Base-by-base conservation (phyloP, 1,140 invertebrate genomes). In the Formica selysi region DNA sequence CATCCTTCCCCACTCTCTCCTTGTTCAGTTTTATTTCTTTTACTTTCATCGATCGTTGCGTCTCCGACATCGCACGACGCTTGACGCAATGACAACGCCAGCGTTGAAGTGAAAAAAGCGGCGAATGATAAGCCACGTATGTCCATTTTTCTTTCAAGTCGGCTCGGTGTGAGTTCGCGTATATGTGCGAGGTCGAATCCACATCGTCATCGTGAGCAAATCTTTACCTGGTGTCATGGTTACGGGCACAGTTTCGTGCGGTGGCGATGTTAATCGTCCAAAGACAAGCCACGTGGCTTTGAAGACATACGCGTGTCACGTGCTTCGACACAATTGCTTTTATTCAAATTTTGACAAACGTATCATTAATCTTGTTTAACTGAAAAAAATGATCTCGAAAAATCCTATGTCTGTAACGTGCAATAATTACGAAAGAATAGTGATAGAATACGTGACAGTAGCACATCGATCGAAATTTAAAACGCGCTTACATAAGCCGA, bases 1-100 rank as follows among this genome's bases (percentile, higher is more conserved):
- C 62, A 3, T 11, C 26, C 16, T 6, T 6, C 19, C 36, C 16
- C 13, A 32, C 13, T 7, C 32, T 29, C n/a, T 51, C 26, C 7
- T 11, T 32, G 38, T 48, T 74, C 13, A 22, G 26, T 74, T 83
- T 48, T 38, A 62, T 83, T 83, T 74, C 79, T 83, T 73, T 73
- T 83, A 74, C 26, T 83, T 44, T 61, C 29, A 83, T 83, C 79
- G 79, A 83, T 83, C 68, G 79, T 48, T 26, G 54, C 19, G 67
- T 81, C 79, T 81, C 54, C 26, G 67, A 61, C 68, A 61, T 73
- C 36, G 79, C 54, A 38, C 79, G 65, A 70, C 48, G 36, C 51
- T 73, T 73, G 54, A 81, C 78, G 65, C 78, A 59, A 81, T 16
- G 65, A 71, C 67, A 67, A 32, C 22, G 67, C 6, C 67, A 29